These are phyloP conservation scores for Sciurus carolinensis DNA, from an alignment of 2,797 vertebrate species.

Conservation along the genomic window DNA sequence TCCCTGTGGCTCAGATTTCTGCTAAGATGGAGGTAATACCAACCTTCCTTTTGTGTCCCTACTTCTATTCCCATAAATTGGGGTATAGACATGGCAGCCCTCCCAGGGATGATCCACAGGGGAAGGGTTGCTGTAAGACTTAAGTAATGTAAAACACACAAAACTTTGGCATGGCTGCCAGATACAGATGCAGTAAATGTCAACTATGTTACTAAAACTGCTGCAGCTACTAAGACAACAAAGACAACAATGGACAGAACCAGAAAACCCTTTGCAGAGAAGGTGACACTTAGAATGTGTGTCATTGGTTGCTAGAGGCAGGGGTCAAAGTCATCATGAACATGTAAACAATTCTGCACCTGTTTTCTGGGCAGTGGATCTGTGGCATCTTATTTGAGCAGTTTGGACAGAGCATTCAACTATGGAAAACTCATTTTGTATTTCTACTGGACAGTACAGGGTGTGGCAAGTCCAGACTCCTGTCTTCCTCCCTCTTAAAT, in stretches of 20 bases:
- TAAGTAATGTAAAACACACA: background rate
- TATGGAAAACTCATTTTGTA: slow-evolving; percentile 74
- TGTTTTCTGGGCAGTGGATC: slow-evolving; percentile 56
- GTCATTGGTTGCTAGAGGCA: slow-evolving; percentile 26
- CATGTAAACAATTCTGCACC: slow-evolving; percentile 67
- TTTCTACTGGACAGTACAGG: slow-evolving; percentile 56
- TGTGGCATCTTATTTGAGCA: slow-evolving; percentile 68
- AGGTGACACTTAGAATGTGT: background rate
- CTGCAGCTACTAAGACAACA: background rate
- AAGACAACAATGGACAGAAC: background rate
- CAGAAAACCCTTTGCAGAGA: slow-evolving; percentile 32
- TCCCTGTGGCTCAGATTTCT: background rate
- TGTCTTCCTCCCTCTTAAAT: background rate
- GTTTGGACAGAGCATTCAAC: slow-evolving; percentile 72
- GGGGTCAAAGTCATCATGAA: slow-evolving; percentile 36
- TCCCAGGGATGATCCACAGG: background rate
- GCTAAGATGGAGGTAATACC: background rate
- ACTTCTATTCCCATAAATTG: background rate
- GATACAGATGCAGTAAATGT: background rate
- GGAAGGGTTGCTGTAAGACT: background rate
- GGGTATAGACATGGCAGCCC: background rate
- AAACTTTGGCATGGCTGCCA: background rate
- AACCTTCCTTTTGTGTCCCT: background rate
- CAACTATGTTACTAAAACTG: background rate
- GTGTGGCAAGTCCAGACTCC: background rate